Base-by-base conservation (phyloP, 2,888 invertebrate genomes). In the Hydropsyche betteni region DNA sequence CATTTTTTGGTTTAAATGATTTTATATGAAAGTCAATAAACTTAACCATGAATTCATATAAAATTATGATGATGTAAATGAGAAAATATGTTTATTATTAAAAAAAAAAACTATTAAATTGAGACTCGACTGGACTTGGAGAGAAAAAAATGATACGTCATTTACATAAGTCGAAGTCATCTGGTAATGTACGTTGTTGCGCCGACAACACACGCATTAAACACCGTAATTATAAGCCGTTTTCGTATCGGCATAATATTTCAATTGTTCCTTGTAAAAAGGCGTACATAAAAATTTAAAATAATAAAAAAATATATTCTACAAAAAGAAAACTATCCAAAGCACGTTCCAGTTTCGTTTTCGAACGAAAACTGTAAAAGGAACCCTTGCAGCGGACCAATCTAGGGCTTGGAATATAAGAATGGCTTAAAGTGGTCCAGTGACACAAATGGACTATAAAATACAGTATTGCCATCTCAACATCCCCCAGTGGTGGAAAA, bases 361-460 rank as follows among this genome's bases (percentile, higher is more conserved):
- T 51, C 72, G 10, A n/a, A 55, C 7, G 36, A 5, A 10, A 33
- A 14, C 53, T n/a, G 55, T 14, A 55, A n/a, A 34, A 5, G 38
- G 5, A 38, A 12, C 10, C 71, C 38, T 55, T 70, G 36, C 68
- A 76, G 52, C 64, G 52, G 44, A 74, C 61, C 74, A 72, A 75
- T 77, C 75, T 77, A 68, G 50, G 76, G 53, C 53, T 73, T 58
- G 58, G 44, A 73, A 75, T 75, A 75, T 77, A 75, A 77, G 73
- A 75, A 75, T 70, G 53, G 76, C 74, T 76, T 70, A 70, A 76
- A 76, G 76, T 70, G 70, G 75, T 73, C 77, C 73, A 61, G 73
- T 71, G 73, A 76, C 75, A 75, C 68, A 75, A 77, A 77, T 77
- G 77, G 77, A 52, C 69, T 75, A 77, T 77, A 77, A 77, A 77